Evolutionary conservation across 2,888 invertebrate species (phyloP).

Genomic region (Sabatieria punctata): DNA sequence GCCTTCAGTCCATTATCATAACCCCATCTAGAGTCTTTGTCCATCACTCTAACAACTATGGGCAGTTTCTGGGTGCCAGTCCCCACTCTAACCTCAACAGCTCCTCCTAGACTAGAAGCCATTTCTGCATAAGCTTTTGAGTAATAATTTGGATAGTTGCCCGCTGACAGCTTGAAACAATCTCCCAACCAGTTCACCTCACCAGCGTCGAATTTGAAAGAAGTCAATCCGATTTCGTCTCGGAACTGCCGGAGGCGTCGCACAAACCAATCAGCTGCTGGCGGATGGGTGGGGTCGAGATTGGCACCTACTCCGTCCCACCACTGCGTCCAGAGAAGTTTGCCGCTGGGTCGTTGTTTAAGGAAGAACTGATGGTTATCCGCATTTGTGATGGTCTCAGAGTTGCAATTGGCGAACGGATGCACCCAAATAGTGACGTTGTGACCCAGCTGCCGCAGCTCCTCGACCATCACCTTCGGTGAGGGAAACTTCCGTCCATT

Average conservation of each 20-base stretch:
- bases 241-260: not conserved
- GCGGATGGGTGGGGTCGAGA: constrained; percentile 69
- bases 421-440: constrained; percentile 65
- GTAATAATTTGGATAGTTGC: constrained; percentile 57
- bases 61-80: constrained; percentile 62
- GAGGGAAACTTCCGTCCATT: not conserved
- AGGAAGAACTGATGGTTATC: too few relatives aligned
- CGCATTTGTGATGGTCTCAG: constrained; percentile 58
- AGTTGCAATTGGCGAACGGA: constrained; percentile 73
- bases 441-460: constrained; percentile 43
- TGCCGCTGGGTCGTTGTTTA: too few relatives aligned
- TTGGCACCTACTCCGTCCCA: constrained; percentile 60
- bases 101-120: constrained; percentile 12
- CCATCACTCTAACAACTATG: constrained; percentile 65
- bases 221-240: constrained; percentile 49
- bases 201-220: constrained; percentile 71
- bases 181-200: constrained; percentile 38
- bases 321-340: too few relatives aligned
- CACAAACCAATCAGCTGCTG: constrained; percentile 59
- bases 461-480: not conserved
- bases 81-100: constrained; percentile 65
- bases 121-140: constrained; percentile 10
- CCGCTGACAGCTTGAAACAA: constrained; percentile 11
- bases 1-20: constrained; percentile 44
- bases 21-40: constrained; percentile 71